phyloP scores from a whole-genome alignment of 2,888 invertebrate genomes.

The Drosophila kuntzei region DNA sequence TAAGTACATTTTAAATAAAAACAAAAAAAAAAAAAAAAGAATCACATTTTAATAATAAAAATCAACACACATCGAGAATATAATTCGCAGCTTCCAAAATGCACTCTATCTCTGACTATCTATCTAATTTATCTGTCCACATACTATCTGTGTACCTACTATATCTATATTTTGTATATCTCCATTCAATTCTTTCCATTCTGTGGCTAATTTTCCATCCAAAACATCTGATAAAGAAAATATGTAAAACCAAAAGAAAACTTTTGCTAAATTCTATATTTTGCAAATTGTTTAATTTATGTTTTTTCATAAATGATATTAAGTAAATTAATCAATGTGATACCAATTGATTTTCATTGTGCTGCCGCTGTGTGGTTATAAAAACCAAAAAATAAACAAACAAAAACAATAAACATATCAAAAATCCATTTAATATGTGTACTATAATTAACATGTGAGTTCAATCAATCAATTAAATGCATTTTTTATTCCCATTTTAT shows the following conservation, averaged over 20 bases:
- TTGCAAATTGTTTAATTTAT: slow-evolving; percentile 46
- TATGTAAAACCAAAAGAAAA: slow-evolving; percentile 26
- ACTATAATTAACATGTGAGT: slow-evolving; percentile 75
- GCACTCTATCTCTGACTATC: slow-evolving; percentile 55
- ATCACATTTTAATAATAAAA: slow-evolving; percentile 29
- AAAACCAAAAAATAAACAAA: slow-evolving; percentile 8
- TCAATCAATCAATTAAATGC: slow-evolving; percentile 60
- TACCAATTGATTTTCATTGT: slow-evolving; percentile 75
- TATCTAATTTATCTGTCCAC: slow-evolving; percentile 19
- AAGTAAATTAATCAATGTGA: slow-evolving; percentile 71
- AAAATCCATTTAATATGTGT: slow-evolving; percentile 55
- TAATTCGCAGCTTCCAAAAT: slow-evolving; percentile 65
- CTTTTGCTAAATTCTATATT: slow-evolving; percentile 49
- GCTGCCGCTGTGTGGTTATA: slow-evolving; percentile 62
- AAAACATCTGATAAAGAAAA: slow-evolving; percentile 5
- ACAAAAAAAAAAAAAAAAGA: slow-evolving; percentile 7
- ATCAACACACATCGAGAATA: slow-evolving; percentile 51
- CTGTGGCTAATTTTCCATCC: slow-evolving; percentile 36
- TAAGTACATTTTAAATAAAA: slow-evolving; percentile 32
- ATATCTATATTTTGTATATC: slow-evolving; percentile 14
- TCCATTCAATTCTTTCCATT: slow-evolving; percentile 12
- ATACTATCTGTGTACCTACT: slow-evolving; percentile 35
- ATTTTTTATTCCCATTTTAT: slow-evolving; percentile 40
- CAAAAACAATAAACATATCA: slow-evolving; percentile 22
- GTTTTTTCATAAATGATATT: slow-evolving; percentile 34